A percentile compares a stretch with the other conserved stretches of the same genome.
Evolutionary conservation across 1,140 invertebrate genomes (phyloP).

Genomic region (Anagrus nilaparvatae): DNA sequence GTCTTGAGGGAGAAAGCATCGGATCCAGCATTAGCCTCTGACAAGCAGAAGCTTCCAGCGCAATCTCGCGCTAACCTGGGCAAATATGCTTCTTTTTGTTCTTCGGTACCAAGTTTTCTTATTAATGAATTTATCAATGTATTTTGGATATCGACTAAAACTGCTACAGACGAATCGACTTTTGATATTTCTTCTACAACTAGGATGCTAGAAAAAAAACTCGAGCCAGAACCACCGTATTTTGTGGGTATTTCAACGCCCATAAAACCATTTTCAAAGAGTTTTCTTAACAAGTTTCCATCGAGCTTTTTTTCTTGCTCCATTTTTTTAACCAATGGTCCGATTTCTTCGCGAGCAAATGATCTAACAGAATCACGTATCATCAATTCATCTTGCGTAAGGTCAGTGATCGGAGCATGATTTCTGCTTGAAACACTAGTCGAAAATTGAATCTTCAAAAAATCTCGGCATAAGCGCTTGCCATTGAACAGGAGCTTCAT

Average conservation of each 20-base stretch:
- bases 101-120: constrained; percentile 67
- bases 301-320: constrained; percentile 76
- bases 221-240: constrained; percentile 76
- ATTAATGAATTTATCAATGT: constrained; percentile 84
- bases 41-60: constrained; percentile 83
- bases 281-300: constrained; percentile 52
- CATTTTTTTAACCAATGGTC: constrained; percentile 83
- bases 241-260: constrained; percentile 78
- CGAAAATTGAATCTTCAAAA: too few relatives aligned
- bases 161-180: constrained; percentile 79
- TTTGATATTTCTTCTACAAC: constrained; percentile 88
- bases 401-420: background rate
- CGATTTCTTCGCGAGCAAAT: constrained; percentile 77
- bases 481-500: too few relatives aligned
- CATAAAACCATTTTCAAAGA: constrained; percentile 75
- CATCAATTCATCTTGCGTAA: background rate
- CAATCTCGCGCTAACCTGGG: constrained; percentile 68
- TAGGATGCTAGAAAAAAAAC: constrained; percentile 75
- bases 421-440: too few relatives aligned
- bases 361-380: background rate
- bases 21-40: constrained; percentile 76
- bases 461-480: too few relatives aligned
- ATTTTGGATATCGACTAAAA: constrained; percentile 87
- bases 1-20: constrained; percentile 86
- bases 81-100: constrained; percentile 80